A percentile compares a stretch with the other conserved stretches of the same genome.
Conservation (phyloP, 2,113 vertebrate genomes). For the Podarcis muralis region DNA sequence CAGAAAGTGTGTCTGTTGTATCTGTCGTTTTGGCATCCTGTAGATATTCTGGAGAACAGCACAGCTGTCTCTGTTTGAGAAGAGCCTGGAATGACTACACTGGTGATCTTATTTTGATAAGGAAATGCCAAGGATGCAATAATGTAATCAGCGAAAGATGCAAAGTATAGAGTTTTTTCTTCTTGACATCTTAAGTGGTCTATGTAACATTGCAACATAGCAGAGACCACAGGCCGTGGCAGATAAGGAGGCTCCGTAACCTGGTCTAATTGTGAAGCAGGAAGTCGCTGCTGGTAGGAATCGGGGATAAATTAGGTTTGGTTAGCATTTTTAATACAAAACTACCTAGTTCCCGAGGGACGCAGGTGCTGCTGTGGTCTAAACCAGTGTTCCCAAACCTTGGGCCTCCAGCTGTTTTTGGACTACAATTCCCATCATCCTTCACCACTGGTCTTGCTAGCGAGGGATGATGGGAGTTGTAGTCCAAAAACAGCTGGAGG, state of each 20-base stretch:
- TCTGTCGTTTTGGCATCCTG: not conserved
- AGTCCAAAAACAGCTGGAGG: too few species aligned
- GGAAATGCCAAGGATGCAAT: not conserved
- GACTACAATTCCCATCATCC: too few species aligned
- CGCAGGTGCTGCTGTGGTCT: too few species aligned
- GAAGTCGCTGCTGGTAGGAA: too few species aligned
- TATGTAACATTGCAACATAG: not conserved
- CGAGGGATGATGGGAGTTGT: too few species aligned
- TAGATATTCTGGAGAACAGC: not conserved
- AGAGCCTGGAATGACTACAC: not conserved
- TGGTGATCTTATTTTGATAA: slow-evolving; percentile 3
- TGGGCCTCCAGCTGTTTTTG: too few species aligned
- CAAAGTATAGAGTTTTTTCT: not conserved
- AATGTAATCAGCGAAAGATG: not conserved
- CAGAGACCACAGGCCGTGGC: not conserved
- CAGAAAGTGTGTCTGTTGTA: not conserved
- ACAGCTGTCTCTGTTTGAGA: not conserved
- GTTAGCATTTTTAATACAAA: too few species aligned
- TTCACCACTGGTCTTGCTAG: too few species aligned
- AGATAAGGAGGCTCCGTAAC: not conserved
- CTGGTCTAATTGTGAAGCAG: not conserved
- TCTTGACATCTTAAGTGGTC: not conserved
- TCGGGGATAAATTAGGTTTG: too few species aligned
- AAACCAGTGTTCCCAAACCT: too few species aligned
- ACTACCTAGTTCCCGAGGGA: too few species aligned